Evolutionary conservation across 1,140 invertebrate genomes (phyloP).

Genomic region (Cecropterus lyciades): DNA sequence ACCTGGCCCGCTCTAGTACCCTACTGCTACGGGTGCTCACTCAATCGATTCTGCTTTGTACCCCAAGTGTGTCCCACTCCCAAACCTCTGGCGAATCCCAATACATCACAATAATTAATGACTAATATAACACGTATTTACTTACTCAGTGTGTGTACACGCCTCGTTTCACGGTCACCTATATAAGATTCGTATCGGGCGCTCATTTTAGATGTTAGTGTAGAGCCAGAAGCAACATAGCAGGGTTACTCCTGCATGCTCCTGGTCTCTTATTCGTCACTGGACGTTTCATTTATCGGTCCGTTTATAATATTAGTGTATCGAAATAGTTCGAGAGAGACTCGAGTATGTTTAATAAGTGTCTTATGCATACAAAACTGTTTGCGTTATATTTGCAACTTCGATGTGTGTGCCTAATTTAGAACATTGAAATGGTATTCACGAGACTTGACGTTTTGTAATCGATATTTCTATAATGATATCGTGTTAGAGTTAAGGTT

Average conservation of each 20-base stretch:
- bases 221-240: neutral
- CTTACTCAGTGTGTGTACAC: neutral
- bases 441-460: slow-evolving; percentile 1
- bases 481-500: slow-evolving; percentile 23
- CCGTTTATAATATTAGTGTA: slow-evolving; percentile 8
- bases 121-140: slow-evolving; percentile 1
- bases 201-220: slow-evolving; percentile 8
- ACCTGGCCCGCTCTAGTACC: slow-evolving; percentile 7
- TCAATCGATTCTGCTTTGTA: slow-evolving; percentile 1
- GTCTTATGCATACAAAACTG: slow-evolving; percentile 7
- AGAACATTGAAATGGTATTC: slow-evolving; percentile 3
- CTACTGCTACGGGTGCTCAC: slow-evolving; percentile 7
- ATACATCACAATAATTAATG: slow-evolving; percentile 17
- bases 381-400: slow-evolving; percentile 16
- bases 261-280: neutral
- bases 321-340: neutral
- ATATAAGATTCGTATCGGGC: neutral
- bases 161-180: neutral
- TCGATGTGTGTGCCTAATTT: slow-evolving; percentile 7
- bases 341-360: slow-evolving; percentile 5
- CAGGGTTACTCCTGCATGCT: neutral
- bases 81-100: neutral
- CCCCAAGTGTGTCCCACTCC: neutral
- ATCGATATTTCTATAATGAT: slow-evolving; percentile 21
- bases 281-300: neutral